Base-by-base conservation (phyloP, 2,888 invertebrate genomes). In the Cataglyphis livida region DNA sequence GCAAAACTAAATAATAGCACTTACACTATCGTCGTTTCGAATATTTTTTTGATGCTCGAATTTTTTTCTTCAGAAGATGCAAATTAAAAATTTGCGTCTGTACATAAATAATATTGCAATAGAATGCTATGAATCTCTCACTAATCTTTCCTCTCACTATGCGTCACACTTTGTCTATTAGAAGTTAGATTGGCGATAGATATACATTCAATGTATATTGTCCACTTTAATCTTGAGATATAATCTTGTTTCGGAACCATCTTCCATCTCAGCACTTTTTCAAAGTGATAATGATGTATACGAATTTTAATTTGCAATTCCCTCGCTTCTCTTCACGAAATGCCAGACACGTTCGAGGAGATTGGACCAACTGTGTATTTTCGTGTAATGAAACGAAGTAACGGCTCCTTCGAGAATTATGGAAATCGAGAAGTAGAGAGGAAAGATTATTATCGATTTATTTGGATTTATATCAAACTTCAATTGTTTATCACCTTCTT, bases 391-490 rank as follows among this genome's bases (percentile, higher is more conserved):
- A 54, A 25, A 12, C 10, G n/a, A 18, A 18, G 4, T 10, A 15
- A n/a, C 32, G 35, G 70, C n/a, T 41, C 51, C 59, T 48, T n/a
- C 68, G n/a, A 12, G 44, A 70, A 70, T 21, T 44, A 3, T 35
- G 71, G 18, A 9, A 18, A 59, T n/a, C 54, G 21, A 10, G 35
- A 21, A 25, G 18, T 9, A 10, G 10, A 3, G 32, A n/a, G 1
- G n/a, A 2, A 51, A 51, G n/a, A 18, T n/a, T 51, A 51, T 51
- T n/a, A 15, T 18, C 18, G 44, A n/a, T 51, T 51, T 51, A 51
- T 51, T 51, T 51, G 15, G 7, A 51, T 51, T 51, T 51, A 6
- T 51, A 18, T 51, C 7, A 51, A 51, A 1, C 7, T 7, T 9
- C 7, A 51, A 51, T 1, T 48, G 41, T 44, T 44, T 44, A 48